Percentiles rank a stretch among this genome's conserved stretches.
These are phyloP conservation scores for Ophthalmolycus amberensis DNA, from an alignment of 2,113 vertebrate genomes.

Conservation along the genomic window DNA sequence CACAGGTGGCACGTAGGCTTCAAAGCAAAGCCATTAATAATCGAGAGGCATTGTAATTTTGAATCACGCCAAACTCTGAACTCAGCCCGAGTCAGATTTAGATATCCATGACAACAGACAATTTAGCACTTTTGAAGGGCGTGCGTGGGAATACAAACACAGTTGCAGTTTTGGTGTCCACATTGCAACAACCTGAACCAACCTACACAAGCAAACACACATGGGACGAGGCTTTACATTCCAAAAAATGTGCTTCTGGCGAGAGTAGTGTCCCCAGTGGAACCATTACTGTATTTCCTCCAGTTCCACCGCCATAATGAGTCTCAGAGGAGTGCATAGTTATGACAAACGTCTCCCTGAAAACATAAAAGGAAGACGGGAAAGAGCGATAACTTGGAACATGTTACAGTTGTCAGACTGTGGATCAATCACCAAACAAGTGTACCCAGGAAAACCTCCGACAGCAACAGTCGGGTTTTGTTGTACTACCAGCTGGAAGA, in stretches of 20 bases:
- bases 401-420: constrained; percentile 41
- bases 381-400: constrained; percentile 40
- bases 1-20: constrained; percentile 45
- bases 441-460: not conserved
- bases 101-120: constrained; percentile 60
- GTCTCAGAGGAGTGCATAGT: constrained; percentile 44
- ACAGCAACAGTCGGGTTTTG: not conserved
- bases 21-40: constrained; percentile 39
- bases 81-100: constrained; percentile 29
- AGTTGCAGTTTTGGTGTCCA: constrained; percentile 43
- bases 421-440: constrained; percentile 35
- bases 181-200: constrained; percentile 24
- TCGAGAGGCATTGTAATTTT: constrained; percentile 24
- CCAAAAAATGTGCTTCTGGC: constrained; percentile 38
- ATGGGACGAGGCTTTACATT: constrained; percentile 24
- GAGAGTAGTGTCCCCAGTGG: constrained; percentile 56
- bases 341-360: constrained; percentile 39
- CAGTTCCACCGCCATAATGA: constrained; percentile 66
- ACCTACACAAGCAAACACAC: constrained; percentile 33
- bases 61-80: constrained; percentile 29
- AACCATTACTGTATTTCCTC: constrained; percentile 74
- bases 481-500: not conserved
- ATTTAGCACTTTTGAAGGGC: constrained; percentile 37
- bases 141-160: constrained; percentile 22
- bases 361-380: constrained; percentile 49